Percentiles rank a stretch among this genome's conserved stretches.
Evolutionary conservation across 2,888 invertebrate species (phyloP).

Genomic region (Bimastos eiseni): DNA sequence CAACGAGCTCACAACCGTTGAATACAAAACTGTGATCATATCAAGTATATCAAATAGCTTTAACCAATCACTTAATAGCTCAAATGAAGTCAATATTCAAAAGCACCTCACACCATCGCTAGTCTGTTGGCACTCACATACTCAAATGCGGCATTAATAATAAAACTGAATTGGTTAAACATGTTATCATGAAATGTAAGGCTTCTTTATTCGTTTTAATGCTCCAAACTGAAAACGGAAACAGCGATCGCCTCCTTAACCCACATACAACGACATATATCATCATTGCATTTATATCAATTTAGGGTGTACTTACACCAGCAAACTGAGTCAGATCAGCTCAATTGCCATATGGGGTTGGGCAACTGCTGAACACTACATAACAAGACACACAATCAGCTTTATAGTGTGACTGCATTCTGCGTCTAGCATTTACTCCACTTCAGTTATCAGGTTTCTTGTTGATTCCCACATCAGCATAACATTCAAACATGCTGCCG

Average conservation of each 20-base stretch:
- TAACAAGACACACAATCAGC: background rate
- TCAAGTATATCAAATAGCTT: background rate
- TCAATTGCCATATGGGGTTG: background rate
- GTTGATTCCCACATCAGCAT: no score
- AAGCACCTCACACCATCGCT: background rate
- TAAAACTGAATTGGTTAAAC: background rate
- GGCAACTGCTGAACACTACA: background rate
- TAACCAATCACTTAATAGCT: background rate
- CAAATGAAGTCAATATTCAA: background rate
- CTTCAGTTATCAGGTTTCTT: background rate
- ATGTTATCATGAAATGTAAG: background rate
- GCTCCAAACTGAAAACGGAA: background rate
- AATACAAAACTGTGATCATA: constrained; percentile 7
- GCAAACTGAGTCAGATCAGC: background rate
- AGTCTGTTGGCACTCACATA: background rate
- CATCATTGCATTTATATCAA: background rate
- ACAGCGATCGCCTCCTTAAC: background rate
- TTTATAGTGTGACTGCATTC: background rate
- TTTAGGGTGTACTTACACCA: background rate
- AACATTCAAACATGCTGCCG: no score
- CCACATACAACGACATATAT: background rate
- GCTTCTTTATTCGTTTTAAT: background rate
- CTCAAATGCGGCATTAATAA: background rate
- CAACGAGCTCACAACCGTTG: background rate
- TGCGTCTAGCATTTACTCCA: no score